Evolutionary conservation across 2,113 vertebrate genomes (phyloP).

Genomic region (Pelvicachromis taeniatus): DNA sequence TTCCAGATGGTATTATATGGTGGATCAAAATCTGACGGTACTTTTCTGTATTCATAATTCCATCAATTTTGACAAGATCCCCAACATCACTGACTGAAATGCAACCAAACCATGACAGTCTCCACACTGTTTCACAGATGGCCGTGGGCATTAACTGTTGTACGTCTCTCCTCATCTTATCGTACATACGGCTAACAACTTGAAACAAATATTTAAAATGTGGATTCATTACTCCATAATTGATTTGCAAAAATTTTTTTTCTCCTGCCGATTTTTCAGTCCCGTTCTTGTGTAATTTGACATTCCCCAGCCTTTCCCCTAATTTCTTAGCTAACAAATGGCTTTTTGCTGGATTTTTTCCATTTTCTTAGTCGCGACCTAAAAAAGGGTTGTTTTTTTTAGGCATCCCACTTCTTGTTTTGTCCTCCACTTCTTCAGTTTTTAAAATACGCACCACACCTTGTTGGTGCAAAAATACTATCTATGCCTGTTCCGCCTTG

Average conservation of each 20-base stretch:
- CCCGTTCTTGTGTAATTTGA: neutral
- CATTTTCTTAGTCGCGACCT: neutral
- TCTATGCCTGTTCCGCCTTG: neutral
- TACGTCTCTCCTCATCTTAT: neutral
- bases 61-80: neutral
- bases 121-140: neutral
- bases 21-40: neutral
- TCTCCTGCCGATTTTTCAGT: neutral
- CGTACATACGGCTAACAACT: neutral
- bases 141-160: neutral
- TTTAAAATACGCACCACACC: neutral
- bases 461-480: neutral
- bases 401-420: neutral
- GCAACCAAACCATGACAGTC: neutral
- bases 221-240: neutral
- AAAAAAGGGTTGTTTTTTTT: neutral
- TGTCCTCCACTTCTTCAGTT: neutral
- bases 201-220: neutral
- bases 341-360: neutral
- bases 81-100: neutral
- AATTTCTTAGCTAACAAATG: neutral
- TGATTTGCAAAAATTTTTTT: neutral
- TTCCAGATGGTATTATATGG: neutral
- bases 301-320: neutral
- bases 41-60: neutral